Evolutionary conservation across 2,797 vertebrate species (phyloP), one percentile per base, ranked within the genome.

Genomic region (Halcyon leucocephala): DNA sequence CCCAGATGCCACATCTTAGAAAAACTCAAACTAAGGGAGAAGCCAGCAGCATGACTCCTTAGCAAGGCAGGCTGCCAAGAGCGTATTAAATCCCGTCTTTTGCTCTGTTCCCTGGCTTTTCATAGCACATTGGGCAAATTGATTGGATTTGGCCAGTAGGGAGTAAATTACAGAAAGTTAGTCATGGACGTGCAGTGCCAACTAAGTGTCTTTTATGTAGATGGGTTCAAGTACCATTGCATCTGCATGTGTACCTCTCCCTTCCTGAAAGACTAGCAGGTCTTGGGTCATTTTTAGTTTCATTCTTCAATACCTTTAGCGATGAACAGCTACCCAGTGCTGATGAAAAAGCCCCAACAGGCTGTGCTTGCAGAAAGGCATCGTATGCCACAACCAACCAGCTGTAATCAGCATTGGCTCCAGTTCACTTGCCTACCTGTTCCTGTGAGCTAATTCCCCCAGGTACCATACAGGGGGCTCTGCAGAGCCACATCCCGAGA

Each of bases 141-240:
- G 84, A 91, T 85, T 82, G 0, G 79, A 82, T 93, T 72, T 89
- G 46, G 67, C 62, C 71, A 51, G 64, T 54, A 69, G 51, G 51
- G 65, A 83, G 29, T 88, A 77, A 89, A 76, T 94, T 86, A 76
- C 42, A 73, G 67, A 82, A 92, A 92, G 64, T 49, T 51, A 66
- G 60, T 55, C 57, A 58, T 19, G 37, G 64, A 44, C 39, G 22
- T 57, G 54, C 9, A 13, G 46, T 89, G 62, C 74, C 77, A 86
- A 4, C 66, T 67, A 28, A 28, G 52, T 29, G 31, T 54, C 51
- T 57, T 91, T 74, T 41, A 42, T 70, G 89, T 66, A 72, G 35
- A 14, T 62, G 26, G 48, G 41, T 41, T 92, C 25, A 67, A 74
- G 74, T 52, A 72, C 28, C 25, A 31, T 25, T 60, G 60, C 51